A percentile compares a stretch with the other conserved stretches of the same genome.
phyloP scores from a whole-genome alignment of 2,888 invertebrate genomes.

The Loripinus fragilis region DNA sequence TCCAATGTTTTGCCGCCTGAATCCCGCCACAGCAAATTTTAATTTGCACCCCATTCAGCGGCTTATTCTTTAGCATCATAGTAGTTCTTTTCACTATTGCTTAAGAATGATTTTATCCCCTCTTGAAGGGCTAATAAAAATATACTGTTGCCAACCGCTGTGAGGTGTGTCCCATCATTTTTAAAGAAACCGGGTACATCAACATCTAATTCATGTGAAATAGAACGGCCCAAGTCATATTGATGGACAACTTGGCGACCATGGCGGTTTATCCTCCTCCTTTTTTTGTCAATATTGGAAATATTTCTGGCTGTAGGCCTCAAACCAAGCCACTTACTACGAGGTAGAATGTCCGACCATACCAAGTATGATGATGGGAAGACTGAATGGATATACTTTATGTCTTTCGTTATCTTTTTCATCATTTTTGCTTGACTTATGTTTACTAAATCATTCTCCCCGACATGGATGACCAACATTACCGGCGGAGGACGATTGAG shows the following conservation, averaged over 20 bases:
- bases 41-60: too few species aligned
- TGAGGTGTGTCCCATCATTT: background rate
- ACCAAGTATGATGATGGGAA: background rate
- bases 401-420: background rate
- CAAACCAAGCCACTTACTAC: background rate
- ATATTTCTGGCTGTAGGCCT: background rate
- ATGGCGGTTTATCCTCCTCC: background rate
- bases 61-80: too few species aligned
- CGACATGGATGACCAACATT: background rate
- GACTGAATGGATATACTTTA: background rate
- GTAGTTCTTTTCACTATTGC: too few species aligned
- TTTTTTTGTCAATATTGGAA: background rate
- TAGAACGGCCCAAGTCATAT: background rate
- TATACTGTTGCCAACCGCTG: background rate
- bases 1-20: too few species aligned
- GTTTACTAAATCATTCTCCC: background rate
- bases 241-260: background rate
- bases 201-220: background rate
- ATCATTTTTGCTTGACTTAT: background rate
- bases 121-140: background rate
- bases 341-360: background rate
- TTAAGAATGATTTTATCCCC: background rate
- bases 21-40: too few species aligned
- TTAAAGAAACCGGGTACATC: background rate
- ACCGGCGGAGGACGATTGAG: background rate